Percentiles rank a stretch among this genome's conserved stretches.
Evolutionary conservation across 2,888 invertebrate genomes (phyloP).

Genomic region (Danaus chrysippus): DNA sequence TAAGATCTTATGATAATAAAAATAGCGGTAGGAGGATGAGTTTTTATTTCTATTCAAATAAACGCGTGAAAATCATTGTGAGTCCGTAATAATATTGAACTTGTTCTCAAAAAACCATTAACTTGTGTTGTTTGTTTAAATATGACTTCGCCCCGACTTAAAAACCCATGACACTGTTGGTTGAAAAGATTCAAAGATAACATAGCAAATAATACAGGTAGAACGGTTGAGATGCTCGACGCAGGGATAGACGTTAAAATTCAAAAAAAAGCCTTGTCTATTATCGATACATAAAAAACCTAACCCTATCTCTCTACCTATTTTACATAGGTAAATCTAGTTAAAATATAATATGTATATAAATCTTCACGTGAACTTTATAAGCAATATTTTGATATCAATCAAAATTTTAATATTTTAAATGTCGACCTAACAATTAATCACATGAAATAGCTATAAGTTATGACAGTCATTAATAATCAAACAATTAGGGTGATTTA

Average conservation of each 20-base stretch:
- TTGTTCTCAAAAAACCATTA: slow-evolving; percentile 72
- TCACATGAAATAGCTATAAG: background rate
- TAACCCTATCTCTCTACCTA: too few relatives aligned
- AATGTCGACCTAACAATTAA: background rate
- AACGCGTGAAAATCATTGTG: slow-evolving; percentile 72
- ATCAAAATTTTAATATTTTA: too few relatives aligned
- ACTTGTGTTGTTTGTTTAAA: slow-evolving; percentile 62
- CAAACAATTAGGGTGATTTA: background rate
- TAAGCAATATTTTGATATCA: too few relatives aligned
- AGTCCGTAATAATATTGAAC: slow-evolving; percentile 72
- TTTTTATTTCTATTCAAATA: slow-evolving; percentile 38
- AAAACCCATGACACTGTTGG: slow-evolving; percentile 33
- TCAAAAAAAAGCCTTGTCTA: too few relatives aligned
- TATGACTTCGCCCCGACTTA: slow-evolving; percentile 38
- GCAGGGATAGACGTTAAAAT: background rate
- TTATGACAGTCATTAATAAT: background rate
- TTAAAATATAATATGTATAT: too few relatives aligned
- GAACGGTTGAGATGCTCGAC: slow-evolving; percentile 1
- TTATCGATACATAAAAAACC: too few relatives aligned
- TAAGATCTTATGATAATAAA: slow-evolving; percentile 51
- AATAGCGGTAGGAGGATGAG: slow-evolving; percentile 50
- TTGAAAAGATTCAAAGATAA: slow-evolving; percentile 19
- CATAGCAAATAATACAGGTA: slow-evolving; percentile 23
- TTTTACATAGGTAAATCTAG: too few relatives aligned
- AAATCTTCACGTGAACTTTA: too few relatives aligned